Conservation (phyloP, 1,140 invertebrate species). For the Rhyacophila brunnea region DNA sequence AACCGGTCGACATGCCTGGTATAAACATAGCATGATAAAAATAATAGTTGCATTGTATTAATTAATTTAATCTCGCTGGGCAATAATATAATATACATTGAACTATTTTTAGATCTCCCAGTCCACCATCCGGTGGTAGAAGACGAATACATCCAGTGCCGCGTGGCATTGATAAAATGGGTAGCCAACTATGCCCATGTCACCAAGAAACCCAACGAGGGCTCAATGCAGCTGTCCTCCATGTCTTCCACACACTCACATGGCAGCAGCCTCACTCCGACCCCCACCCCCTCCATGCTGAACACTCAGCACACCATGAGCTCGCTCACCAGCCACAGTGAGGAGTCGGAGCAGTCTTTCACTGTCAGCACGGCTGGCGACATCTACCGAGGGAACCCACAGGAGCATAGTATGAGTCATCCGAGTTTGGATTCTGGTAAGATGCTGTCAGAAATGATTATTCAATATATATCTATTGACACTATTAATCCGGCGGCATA, state of each 20-base stretch:
- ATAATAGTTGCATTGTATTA: too few relatives aligned
- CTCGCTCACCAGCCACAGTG: slow-evolving; percentile 45
- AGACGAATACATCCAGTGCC: slow-evolving; percentile 68
- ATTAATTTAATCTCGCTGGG: too few relatives aligned
- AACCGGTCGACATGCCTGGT: too few relatives aligned
- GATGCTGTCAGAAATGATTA: too few relatives aligned
- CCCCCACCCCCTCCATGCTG: slow-evolving; percentile 43
- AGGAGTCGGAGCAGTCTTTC: slow-evolving; percentile 51
- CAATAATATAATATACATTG: too few relatives aligned
- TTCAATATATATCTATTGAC: too few relatives aligned
- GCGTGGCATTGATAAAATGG: slow-evolving; percentile 88
- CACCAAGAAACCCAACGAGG: slow-evolving; percentile 58
- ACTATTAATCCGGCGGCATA: too few relatives aligned
- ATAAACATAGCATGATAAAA: too few relatives aligned
- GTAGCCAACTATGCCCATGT: slow-evolving; percentile 81
- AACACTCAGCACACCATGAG: slow-evolving; percentile 43
- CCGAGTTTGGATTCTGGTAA: slow-evolving; percentile 52
- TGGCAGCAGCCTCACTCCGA: slow-evolving; percentile 38
- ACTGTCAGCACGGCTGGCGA: slow-evolving; percentile 48
- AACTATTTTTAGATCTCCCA: slow-evolving; percentile 55
- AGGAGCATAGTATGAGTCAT: slow-evolving; percentile 40
- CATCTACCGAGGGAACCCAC: slow-evolving; percentile 23
- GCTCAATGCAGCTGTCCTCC: slow-evolving; percentile 47
- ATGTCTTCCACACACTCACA: slow-evolving; percentile 50
- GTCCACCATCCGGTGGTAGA: slow-evolving; percentile 57